Base-by-base conservation (phyloP, 2,113 vertebrate genomes). In the Phyllopteryx taeniolatus region DNA sequence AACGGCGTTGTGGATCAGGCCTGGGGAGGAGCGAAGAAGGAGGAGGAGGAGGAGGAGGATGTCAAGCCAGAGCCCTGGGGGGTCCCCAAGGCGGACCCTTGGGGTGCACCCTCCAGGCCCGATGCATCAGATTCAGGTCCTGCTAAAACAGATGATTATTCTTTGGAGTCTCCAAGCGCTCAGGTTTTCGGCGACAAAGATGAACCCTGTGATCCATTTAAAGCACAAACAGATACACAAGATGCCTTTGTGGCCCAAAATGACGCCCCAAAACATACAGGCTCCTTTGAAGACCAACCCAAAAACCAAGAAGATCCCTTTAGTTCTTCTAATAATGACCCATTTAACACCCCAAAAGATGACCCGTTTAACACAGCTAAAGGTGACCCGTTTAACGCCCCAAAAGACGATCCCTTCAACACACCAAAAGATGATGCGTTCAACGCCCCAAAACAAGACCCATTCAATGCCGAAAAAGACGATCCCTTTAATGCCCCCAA, bases 51-150 rank as follows among this genome's bases (percentile, higher is more conserved):
- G 10, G 75, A 74, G 66, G 66, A 81, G 22, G 77, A 80, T 63
- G 70, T 27, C 17, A 75, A 87, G 53, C 0, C 49, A 49, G 83
- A 68, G 1, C 6, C 70, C 31, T 88, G 87, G 86, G 84, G 75
- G 43, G 70, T 74, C 2, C 39, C 79, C 6, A 64, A 80, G 65
- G 74, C 81, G 44, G 86, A 61, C 74, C 76, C 79, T 33, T 89
- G 84, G 87, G 88, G 84, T 2, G 72, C 78, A n/a, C 69, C 82
- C 1, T 9, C 73, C 51, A 75, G 31, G 71, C 83, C 85, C 17
- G 76, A 82, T 20, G 72, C 69, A 33, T 49, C 17, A 10, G 79
- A 82, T 10, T 75, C 68, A 10, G 81, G 76, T 68, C 72, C 85
- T 10, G n/a, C 79, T n/a, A 78, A 74, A 73, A 60, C 61, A 8